Evolutionary conservation across 1,140 invertebrate species (phyloP).

Genomic region (Acyrthosiphon pisum): DNA sequence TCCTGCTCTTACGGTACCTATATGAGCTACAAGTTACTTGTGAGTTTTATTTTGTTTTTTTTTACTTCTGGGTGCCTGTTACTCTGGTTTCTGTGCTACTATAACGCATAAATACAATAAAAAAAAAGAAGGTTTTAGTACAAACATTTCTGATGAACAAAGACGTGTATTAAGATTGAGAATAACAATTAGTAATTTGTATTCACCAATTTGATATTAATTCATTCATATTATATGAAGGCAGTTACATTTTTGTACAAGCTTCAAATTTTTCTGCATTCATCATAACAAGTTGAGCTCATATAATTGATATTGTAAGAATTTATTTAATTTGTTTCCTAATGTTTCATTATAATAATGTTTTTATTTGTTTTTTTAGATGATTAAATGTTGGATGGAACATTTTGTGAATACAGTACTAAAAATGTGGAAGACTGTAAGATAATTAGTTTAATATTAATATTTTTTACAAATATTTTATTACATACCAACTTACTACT

Average conservation of each 20-base stretch:
- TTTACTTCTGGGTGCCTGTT: not conserved
- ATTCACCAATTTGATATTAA: slow-evolving; percentile 47
- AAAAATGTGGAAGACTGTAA: no score
- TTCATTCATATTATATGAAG: not conserved
- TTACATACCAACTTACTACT: no score
- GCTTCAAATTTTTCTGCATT: slow-evolving; percentile 31
- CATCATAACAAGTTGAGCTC: slow-evolving; percentile 35
- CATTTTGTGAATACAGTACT: slow-evolving; percentile 35
- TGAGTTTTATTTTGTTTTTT: not conserved
- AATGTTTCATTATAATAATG: not conserved
- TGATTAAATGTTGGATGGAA: slow-evolving; percentile 40
- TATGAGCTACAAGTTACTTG: no score
- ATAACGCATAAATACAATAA: slow-evolving; percentile 11
- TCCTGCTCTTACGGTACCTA: no score
- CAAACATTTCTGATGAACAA: slow-evolving; percentile 41
- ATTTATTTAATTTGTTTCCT: not conserved
- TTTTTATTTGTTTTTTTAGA: slow-evolving; percentile 12
- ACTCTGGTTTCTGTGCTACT: not conserved
- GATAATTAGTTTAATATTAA: no score
- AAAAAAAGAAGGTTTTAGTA: slow-evolving; percentile 41
- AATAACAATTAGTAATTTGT: slow-evolving; percentile 25
- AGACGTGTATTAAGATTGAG: slow-evolving; percentile 45
- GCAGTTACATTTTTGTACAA: slow-evolving; percentile 45
- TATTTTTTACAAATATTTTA: no score
- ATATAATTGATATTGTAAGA: slow-evolving; percentile 44